phyloP scores from a whole-genome alignment of 2,888 invertebrate genomes.

The Campoletis raptor region DNA sequence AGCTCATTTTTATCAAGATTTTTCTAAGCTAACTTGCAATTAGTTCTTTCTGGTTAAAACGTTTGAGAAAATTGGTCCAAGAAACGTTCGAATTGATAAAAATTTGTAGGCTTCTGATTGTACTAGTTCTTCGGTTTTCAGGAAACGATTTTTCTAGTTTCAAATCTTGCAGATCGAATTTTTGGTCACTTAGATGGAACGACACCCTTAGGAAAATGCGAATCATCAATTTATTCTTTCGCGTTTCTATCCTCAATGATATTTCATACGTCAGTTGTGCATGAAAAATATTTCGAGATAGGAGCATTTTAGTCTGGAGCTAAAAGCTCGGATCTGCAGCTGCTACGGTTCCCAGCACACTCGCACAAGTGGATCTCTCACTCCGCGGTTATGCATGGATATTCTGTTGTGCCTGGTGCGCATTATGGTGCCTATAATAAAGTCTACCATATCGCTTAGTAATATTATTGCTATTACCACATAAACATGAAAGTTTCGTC shows the following conservation, averaged over 20 bases:
- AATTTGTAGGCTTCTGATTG: no score
- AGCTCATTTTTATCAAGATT: neutral
- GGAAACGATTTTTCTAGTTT: no score
- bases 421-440: constrained; percentile 21
- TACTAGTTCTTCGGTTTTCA: no score
- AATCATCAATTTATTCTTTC: neutral
- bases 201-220: no score
- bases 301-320: constrained; percentile 41
- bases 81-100: no score
- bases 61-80: no score
- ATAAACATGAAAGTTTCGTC: neutral
- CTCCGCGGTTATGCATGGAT: constrained; percentile 11
- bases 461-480: constrained; percentile 8
- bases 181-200: neutral
- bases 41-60: neutral
- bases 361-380: constrained; percentile 39
- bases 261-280: constrained; percentile 3
- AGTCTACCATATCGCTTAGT: neutral
- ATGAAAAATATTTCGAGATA: neutral
- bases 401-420: constrained; percentile 50
- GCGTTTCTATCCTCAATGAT: neutral
- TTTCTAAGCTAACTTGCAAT: neutral
- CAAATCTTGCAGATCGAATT: no score
- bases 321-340: constrained; percentile 53
- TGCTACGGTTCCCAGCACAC: constrained; percentile 56